Conservation (phyloP, 1,140 invertebrate genomes). For the Macrobrachium rosenbergii region DNA sequence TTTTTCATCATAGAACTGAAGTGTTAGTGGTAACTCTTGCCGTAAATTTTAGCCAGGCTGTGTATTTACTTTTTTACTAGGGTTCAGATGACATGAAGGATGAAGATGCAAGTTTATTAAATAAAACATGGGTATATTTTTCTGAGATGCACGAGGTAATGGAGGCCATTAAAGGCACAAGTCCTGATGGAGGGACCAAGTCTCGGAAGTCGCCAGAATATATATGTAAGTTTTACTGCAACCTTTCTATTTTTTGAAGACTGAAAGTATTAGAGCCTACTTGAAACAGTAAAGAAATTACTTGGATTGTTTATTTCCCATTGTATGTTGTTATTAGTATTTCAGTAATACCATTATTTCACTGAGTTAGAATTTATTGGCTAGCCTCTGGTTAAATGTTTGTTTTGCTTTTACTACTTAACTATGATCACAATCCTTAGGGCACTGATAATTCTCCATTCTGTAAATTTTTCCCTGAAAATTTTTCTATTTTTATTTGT, state of each 20-base stretch:
- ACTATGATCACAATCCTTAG: too few relatives aligned
- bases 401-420: too few relatives aligned
- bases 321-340: too few relatives aligned
- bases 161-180: conserved; percentile 66
- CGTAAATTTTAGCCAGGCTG: too few relatives aligned
- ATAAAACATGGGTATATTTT: conserved; percentile 39
- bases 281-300: neutral
- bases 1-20: neutral
- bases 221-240: conserved; percentile 73
- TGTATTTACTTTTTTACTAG: neutral
- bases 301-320: neutral
- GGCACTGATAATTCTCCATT: too few relatives aligned
- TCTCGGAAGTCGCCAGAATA: conserved; percentile 75
- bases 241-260: conserved; percentile 75
- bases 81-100: conserved; percentile 33
- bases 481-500: too few relatives aligned
- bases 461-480: too few relatives aligned
- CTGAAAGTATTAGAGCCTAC: neutral
- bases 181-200: conserved; percentile 69
- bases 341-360: too few relatives aligned
- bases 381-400: too few relatives aligned
- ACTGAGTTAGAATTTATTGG: too few relatives aligned
- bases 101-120: conserved; percentile 26
- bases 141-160: conserved; percentile 59
- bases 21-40: too few relatives aligned